A percentile compares a stretch with the other conserved stretches of the same genome.
These are phyloP conservation scores for Agapetus fuscipes DNA, from an alignment of 2,888 invertebrate genomes.

Conservation along the genomic window DNA sequence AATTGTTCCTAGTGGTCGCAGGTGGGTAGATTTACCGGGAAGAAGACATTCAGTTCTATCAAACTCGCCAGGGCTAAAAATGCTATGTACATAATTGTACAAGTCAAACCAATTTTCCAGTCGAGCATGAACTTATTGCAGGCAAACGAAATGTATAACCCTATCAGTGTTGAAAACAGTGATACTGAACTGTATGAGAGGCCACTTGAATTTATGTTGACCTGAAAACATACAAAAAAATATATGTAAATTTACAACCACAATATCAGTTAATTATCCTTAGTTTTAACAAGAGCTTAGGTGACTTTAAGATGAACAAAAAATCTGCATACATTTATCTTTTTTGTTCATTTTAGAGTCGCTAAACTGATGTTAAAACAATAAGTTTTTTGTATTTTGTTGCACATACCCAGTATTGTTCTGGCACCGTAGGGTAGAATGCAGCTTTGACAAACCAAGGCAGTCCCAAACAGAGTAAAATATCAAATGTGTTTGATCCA, in stretches of 20 bases:
- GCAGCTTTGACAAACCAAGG: constrained; percentile 68
- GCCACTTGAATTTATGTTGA: constrained; percentile 66
- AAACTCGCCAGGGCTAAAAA: constrained; percentile 61
- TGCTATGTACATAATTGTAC: constrained; percentile 53
- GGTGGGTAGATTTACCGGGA: constrained; percentile 60
- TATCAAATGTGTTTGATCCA: constrained; percentile 75
- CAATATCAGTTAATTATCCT: too few relatives aligned
- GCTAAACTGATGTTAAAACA: constrained; percentile 1
- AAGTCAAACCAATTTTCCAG: constrained; percentile 58
- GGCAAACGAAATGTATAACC: constrained; percentile 56
- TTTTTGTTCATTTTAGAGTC: background rate
- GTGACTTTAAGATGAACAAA: too few relatives aligned
- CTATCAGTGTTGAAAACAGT: constrained; percentile 59
- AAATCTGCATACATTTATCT: too few relatives aligned
- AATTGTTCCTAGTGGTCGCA: constrained; percentile 52
- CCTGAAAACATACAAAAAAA: constrained; percentile 27
- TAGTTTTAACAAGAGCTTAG: too few relatives aligned
- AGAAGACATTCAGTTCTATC: constrained; percentile 69
- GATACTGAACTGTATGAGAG: constrained; percentile 67
- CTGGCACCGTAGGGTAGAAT: constrained; percentile 48
- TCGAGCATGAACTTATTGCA: constrained; percentile 61
- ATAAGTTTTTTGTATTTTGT: constrained; percentile 10
- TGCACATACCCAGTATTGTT: constrained; percentile 42
- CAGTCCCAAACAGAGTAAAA: constrained; percentile 64
- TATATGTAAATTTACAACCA: background rate